These are phyloP conservation scores for Plagiodera versicolora DNA, from an alignment of 2,888 invertebrate genomes.

Conservation along the genomic window DNA sequence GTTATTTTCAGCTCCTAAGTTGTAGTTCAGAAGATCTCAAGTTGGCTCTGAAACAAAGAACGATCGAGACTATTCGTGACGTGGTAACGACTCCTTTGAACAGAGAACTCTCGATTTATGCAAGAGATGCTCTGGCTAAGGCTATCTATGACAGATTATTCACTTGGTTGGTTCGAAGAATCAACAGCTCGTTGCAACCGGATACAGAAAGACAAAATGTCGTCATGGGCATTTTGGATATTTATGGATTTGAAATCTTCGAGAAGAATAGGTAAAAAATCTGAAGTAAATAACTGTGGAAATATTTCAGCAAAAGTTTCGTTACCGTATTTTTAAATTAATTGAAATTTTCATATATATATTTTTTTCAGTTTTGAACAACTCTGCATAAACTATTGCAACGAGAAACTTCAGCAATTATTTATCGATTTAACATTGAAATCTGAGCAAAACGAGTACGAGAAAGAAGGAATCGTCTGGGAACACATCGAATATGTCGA, in stretches of 20 bases:
- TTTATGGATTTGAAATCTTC: constrained; percentile 95
- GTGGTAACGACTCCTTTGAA: constrained; percentile 80
- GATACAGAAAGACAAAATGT: constrained; percentile 60
- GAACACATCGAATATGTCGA: constrained; percentile 87
- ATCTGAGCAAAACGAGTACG: constrained; percentile 91
- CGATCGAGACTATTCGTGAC: constrained; percentile 84
- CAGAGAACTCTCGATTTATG: constrained; percentile 80
- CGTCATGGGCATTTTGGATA: constrained; percentile 89
- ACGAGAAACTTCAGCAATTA: constrained; percentile 91
- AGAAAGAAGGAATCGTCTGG: constrained; percentile 90
- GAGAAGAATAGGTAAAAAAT: constrained; percentile 74
- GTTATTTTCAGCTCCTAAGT: constrained; percentile 67
- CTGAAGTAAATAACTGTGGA: neutral
- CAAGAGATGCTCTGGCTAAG: constrained; percentile 87
- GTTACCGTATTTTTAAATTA: neutral
- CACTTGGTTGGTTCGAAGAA: constrained; percentile 82
- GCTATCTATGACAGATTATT: constrained; percentile 90
- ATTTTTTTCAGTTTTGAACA: constrained; percentile 73
- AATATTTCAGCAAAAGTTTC: neutral
- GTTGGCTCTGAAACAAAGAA: constrained; percentile 78
- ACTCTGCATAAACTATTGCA: constrained; percentile 95
- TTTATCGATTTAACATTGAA: constrained; percentile 90
- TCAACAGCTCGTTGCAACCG: constrained; percentile 75
- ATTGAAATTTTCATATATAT: too few relatives aligned
- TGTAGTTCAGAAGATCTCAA: constrained; percentile 67